phyloP scores from a whole-genome alignment of 2,113 vertebrate species.

The Seriola dumerili region DNA sequence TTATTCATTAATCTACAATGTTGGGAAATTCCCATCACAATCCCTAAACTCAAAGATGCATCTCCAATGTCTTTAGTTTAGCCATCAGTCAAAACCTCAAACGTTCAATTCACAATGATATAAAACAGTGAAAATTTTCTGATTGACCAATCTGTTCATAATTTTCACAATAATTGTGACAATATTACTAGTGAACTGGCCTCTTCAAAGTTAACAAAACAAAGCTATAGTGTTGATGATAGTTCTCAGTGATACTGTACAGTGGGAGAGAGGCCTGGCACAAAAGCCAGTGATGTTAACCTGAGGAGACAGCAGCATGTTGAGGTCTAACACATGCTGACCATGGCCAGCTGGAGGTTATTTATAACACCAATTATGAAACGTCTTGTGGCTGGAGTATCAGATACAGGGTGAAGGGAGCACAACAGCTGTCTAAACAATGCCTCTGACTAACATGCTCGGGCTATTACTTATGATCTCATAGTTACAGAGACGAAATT shows the following conservation, averaged over 20 bases:
- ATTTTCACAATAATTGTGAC: not conserved
- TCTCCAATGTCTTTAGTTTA: not conserved
- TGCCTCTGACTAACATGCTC: constrained; percentile 8
- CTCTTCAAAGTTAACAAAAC: not conserved
- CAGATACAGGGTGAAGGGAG: constrained; percentile 40
- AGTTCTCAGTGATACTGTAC: not conserved
- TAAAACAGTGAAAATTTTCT: not conserved
- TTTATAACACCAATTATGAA: constrained; percentile 74
- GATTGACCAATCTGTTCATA: not conserved
- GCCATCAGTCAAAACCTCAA: not conserved
- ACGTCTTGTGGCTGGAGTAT: constrained; percentile 18
- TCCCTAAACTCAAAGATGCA: not conserved
- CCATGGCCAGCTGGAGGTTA: constrained; percentile 77
- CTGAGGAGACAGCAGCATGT: constrained; percentile 36
- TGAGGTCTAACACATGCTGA: constrained; percentile 62
- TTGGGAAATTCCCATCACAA: not conserved
- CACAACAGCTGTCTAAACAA: constrained; percentile 67
- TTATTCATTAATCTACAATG: not conserved
- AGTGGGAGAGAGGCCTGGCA: not conserved
- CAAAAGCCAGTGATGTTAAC: constrained; percentile 27
- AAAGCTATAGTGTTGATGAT: not conserved
- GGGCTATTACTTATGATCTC: constrained; percentile 10
- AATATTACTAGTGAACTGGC: not conserved
- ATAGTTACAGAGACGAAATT: not conserved
- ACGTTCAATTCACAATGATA: not conserved